Evolutionary conservation across 2,888 invertebrate species (phyloP).

Genomic region (Aleiodes testaceus): DNA sequence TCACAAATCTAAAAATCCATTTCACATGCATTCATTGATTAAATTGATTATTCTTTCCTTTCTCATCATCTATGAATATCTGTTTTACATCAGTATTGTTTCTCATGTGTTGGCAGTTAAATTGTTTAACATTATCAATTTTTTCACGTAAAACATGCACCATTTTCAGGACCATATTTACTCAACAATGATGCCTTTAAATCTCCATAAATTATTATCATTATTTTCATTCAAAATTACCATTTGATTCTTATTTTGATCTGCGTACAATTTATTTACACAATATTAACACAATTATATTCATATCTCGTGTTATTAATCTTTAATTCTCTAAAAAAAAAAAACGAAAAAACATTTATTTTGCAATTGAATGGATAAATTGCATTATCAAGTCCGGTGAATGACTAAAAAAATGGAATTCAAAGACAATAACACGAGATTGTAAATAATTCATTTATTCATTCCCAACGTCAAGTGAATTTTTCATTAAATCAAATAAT

Average conservation of each 20-base stretch:
- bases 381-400: neutral
- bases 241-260: constrained; percentile 57
- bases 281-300: constrained; percentile 60
- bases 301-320: constrained; percentile 13
- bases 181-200: constrained; percentile 17
- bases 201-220: constrained; percentile 40
- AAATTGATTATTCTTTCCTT: neutral
- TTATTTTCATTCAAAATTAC: constrained; percentile 49
- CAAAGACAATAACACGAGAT: constrained; percentile 2
- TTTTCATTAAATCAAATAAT: neutral
- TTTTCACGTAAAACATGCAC: constrained; percentile 63
- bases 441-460: constrained; percentile 7
- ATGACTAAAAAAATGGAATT: constrained; percentile 6
- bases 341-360: neutral
- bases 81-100: constrained; percentile 13
- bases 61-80: no score
- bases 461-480: neutral
- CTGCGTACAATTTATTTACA: constrained; percentile 64
- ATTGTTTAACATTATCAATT: constrained; percentile 47
- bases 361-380: no score
- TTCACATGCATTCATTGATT: constrained; percentile 29
- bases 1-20: neutral
- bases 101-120: constrained; percentile 31
- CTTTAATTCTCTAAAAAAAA: neutral
- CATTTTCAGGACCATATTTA: constrained; percentile 66